phyloP scores from a whole-genome alignment of 2,888 invertebrate species.

The Ennomos quercinarius region DNA sequence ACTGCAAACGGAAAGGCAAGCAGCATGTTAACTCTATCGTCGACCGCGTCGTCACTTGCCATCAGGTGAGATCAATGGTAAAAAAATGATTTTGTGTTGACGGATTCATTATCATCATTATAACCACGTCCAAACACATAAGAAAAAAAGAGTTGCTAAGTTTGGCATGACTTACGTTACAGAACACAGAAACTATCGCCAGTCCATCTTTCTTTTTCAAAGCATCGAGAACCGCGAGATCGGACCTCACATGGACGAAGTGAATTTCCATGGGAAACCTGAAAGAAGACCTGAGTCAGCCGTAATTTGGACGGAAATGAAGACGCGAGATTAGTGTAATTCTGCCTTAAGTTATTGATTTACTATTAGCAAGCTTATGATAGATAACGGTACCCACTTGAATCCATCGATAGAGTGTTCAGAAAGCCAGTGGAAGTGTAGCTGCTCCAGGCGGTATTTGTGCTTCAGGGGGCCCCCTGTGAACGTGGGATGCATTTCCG shows the following conservation, averaged over 20 bases:
- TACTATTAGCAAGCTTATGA: no score
- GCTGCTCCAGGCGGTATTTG: slow-evolving; percentile 88
- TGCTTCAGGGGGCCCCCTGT: slow-evolving; percentile 86
- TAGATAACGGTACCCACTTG: slow-evolving; percentile 47
- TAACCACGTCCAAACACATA: no score
- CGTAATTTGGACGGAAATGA: no score
- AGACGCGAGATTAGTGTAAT: no score
- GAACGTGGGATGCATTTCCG: slow-evolving; percentile 66
- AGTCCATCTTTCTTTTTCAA: slow-evolving; percentile 61
- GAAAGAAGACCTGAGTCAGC: slow-evolving; percentile 8
- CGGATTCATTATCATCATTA: no score
- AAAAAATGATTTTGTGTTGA: no score
- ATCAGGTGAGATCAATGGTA: no score
- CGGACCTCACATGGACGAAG: slow-evolving; percentile 69
- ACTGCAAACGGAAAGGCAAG: no score
- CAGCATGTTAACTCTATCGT: no score
- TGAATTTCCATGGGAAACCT: slow-evolving; percentile 77
- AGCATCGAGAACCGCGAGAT: slow-evolving; percentile 61
- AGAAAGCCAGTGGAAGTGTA: slow-evolving; percentile 94
- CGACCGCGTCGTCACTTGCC: no score
- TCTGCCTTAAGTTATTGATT: no score
- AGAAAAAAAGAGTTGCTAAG: no score
- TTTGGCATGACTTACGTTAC: slow-evolving; percentile 57
- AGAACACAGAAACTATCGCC: slow-evolving; percentile 71
- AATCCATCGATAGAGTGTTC: slow-evolving; percentile 88